Evolutionary conservation across 2,113 vertebrate genomes (phyloP).

Genomic region (Phodopus roborovskii): DNA sequence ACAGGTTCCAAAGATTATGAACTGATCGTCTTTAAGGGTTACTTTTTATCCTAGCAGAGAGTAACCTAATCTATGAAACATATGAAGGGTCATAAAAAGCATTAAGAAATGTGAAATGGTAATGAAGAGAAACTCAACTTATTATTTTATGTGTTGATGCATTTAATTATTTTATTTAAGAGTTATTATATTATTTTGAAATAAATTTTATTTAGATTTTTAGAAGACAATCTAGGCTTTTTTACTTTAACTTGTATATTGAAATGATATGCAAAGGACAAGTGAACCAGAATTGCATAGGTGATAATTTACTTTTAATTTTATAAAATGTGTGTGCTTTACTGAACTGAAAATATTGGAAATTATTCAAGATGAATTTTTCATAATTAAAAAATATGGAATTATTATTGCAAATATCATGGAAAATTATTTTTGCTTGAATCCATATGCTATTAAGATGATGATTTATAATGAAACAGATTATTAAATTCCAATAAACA

Average conservation of each 20-base stretch:
- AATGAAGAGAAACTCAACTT: neutral
- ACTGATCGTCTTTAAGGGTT: neutral
- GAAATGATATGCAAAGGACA: neutral
- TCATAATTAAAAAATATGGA: neutral
- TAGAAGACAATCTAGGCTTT: neutral
- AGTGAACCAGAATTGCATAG: neutral
- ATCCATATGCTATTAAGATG: neutral
- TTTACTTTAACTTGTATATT: conserved; percentile 9
- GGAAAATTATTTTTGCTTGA: conserved; percentile 50
- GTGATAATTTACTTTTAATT: neutral
- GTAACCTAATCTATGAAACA: neutral
- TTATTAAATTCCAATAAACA: conserved; percentile 26
- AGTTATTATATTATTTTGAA: neutral
- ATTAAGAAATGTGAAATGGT: neutral
- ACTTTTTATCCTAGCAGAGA: neutral
- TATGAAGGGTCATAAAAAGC: neutral
- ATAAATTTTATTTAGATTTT: neutral
- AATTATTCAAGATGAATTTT: conserved; percentile 38
- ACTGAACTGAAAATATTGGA: conserved; percentile 18
- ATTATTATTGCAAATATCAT: neutral
- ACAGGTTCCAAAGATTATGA: neutral
- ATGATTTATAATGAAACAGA: neutral
- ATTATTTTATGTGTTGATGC: neutral
- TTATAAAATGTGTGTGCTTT: conserved; percentile 10
- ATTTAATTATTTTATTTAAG: neutral